Base-by-base conservation (phyloP, 2,113 vertebrate species). In the Coracopsis vasa region DNA sequence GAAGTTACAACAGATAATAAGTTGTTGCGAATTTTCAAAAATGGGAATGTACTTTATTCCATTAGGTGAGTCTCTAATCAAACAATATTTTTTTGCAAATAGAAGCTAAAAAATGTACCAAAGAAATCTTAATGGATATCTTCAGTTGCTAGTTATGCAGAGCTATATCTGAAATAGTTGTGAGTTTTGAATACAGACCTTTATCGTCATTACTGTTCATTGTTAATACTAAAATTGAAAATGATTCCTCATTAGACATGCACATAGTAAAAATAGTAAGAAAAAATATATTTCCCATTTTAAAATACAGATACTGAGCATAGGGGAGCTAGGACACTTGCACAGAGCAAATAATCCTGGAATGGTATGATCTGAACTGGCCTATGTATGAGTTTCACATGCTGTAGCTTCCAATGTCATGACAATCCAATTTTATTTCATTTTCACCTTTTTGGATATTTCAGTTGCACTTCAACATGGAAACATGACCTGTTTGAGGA, bases 1-100 rank as follows among this genome's bases (percentile, higher is more conserved):
- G 99, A 99, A 97, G 99, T 99, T 77, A 99, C 99, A 24, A 99
- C 99, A 47, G 99, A 99, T 92, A 99, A 99, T 96, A 99, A 99
- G 41, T 94, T 99, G 80, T 96, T 99, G 64, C 96, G 99, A 96
- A 99, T 99, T 97, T 99, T 99, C 95, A 99, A 99, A 98, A 99
- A 99, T 28, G 99, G 99, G 78, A 99, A 99, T 95, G 99, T 99
- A 54, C 98, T 99, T 74, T 99, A 99, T 95, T 99, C 99, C 20
- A 99, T 99, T 90, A 98, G 99, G 99, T 99, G 67, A 97, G 98
- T 87, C 39, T 67, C 66, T 51, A 41, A 64, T 44, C 1, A 44
- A 28, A 37, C 16, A 0, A 4, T 13, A 24, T 41, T 51, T 74
- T 66, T 88, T 62, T 60, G 21, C 13, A 51, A 19, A 28, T 6